Conservation (phyloP, 2,888 invertebrate species). For the Drosophila meridiana region DNA sequence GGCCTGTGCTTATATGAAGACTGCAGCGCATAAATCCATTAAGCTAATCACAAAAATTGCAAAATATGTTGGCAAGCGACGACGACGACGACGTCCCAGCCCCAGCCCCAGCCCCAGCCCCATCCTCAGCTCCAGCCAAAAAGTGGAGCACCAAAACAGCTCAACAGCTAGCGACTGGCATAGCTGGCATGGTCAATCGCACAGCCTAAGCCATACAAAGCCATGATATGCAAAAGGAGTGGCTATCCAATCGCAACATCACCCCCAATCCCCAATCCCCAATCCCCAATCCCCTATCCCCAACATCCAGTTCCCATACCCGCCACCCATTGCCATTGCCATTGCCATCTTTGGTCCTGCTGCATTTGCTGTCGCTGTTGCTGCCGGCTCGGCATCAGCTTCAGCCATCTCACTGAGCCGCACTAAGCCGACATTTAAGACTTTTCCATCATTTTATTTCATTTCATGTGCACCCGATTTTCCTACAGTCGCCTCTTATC, state of each 20-base stretch:
- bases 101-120: neutral
- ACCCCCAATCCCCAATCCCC: neutral
- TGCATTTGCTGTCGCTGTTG: conserved; percentile 1
- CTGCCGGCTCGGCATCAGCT: conserved; percentile 25
- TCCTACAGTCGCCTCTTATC: conserved; percentile 19
- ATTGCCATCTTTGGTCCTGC: neutral
- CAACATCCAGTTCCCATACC: neutral
- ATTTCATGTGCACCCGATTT: conserved; percentile 60
- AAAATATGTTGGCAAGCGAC: conserved; percentile 59
- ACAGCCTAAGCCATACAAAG: conserved; percentile 40
- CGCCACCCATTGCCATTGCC: neutral
- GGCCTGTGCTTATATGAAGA: conserved; percentile 52
- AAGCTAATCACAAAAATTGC: conserved; percentile 65
- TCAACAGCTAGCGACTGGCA: conserved; percentile 1
- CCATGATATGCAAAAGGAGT: conserved; percentile 49
- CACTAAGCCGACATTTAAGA: conserved; percentile 66
- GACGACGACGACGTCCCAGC: neutral
- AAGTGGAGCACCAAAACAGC: conserved; percentile 7
- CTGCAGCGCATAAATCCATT: conserved; percentile 69
- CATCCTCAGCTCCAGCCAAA: neutral
- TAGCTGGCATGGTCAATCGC: conserved; percentile 49
- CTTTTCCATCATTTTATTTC: conserved; percentile 71
- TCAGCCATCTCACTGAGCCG: conserved; percentile 49
- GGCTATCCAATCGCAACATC: conserved; percentile 23
- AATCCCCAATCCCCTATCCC: neutral